Conservation (phyloP, 2,797 vertebrate species). For the Notolabrus celidotus region DNA sequence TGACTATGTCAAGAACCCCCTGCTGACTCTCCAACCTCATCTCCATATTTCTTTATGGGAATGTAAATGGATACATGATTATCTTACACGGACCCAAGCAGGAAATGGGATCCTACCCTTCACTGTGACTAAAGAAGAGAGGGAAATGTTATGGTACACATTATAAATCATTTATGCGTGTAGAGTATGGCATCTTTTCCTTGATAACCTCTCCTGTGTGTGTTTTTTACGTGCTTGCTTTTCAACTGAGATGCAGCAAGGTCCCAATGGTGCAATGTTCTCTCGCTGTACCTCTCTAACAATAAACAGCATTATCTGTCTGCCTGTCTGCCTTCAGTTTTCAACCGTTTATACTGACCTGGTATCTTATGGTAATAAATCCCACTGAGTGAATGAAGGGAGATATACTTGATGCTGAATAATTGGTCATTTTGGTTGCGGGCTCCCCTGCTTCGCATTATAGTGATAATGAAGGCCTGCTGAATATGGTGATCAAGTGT, state of each 20-base stretch:
- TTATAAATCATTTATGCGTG: conserved; percentile 81
- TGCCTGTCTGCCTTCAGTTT: conserved; percentile 69
- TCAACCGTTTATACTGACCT: conserved; percentile 72
- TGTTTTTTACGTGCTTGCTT: conserved; percentile 59
- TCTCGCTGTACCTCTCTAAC: conserved; percentile 65
- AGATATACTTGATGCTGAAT: conserved; percentile 81
- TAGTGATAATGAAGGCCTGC: conserved; percentile 84
- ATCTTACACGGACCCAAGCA: conserved; percentile 81
- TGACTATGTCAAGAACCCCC: conserved; percentile 74
- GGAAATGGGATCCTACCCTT: conserved; percentile 79
- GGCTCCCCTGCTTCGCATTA: conserved; percentile 83
- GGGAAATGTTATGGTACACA: conserved; percentile 80
- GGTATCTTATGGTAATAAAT: conserved; percentile 75
- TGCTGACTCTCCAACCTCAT: conserved; percentile 79
- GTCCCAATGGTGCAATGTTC: conserved; percentile 72
- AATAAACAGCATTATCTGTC: conserved; percentile 80
- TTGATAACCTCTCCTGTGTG: conserved; percentile 78
- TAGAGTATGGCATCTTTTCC: conserved; percentile 72
- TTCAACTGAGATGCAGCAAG: conserved; percentile 61
- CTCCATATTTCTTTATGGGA: conserved; percentile 84
- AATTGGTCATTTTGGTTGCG: conserved; percentile 85
- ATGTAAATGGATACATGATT: conserved; percentile 86
- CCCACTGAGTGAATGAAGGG: conserved; percentile 72
- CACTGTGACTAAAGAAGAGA: conserved; percentile 81
- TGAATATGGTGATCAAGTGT: conserved; percentile 85